Percentiles rank a stretch among this genome's conserved stretches.
These are phyloP conservation scores for Pocillopora meandrina DNA, from an alignment of 92 coral and sea anemone species.

Conservation along the genomic window DNA sequence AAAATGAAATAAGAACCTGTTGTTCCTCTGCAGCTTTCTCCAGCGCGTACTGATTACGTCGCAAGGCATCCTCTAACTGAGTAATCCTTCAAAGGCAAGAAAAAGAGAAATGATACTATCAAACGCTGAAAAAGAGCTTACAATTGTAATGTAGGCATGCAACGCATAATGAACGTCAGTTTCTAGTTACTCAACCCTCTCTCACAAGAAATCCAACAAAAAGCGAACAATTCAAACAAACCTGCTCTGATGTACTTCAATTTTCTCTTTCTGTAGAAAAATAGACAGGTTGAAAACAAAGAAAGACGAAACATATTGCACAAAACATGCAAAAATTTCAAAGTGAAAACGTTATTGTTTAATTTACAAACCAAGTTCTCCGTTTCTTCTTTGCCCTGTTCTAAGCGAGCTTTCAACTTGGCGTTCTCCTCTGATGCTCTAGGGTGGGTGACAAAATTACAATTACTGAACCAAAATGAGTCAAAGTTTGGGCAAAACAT, in stretches of 20 bases:
- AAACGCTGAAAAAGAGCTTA: too few species aligned
- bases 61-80: slow-evolving; percentile 83
- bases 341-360: background rate
- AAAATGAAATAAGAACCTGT: slow-evolving; percentile 51
- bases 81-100: slow-evolving; percentile 55
- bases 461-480: too few species aligned
- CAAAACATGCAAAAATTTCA: background rate
- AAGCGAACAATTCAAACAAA: slow-evolving; percentile 10
- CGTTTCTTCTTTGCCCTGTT: slow-evolving; percentile 75
- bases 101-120: background rate
- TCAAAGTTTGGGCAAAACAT: too few species aligned
- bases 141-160: too few species aligned
- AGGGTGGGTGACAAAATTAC: slow-evolving; percentile 1
- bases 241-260: slow-evolving; percentile 74
- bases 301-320: background rate
- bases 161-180: too few species aligned
- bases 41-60: slow-evolving; percentile 83
- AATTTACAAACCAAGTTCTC: slow-evolving; percentile 68
- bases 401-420: slow-evolving; percentile 69
- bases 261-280: slow-evolving; percentile 72
- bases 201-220: background rate
- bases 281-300: background rate
- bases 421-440: slow-evolving; percentile 86
- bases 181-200: background rate
- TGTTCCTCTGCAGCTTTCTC: slow-evolving; percentile 92